A percentile compares a stretch with the other conserved stretches of the same genome.
phyloP scores from a whole-genome alignment of 2,888 invertebrate genomes.

The Tachina fera region DNA sequence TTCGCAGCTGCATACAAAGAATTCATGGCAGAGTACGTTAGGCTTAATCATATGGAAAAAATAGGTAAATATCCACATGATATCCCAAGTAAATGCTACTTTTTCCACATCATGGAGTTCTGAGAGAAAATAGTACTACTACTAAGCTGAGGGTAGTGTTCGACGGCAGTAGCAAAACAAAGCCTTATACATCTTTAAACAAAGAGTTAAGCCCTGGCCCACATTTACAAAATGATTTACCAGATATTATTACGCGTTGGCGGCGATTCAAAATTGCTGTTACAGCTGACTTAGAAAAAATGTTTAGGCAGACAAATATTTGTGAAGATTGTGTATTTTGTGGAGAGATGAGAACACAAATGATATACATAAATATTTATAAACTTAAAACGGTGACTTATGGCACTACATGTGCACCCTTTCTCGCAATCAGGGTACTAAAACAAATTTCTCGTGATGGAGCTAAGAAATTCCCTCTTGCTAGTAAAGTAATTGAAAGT shows the following conservation, averaged over 20 bases:
- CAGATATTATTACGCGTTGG: background rate
- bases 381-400: conserved; percentile 37
- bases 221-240: conserved; percentile 47
- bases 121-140: conserved; percentile 39
- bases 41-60: conserved; percentile 33
- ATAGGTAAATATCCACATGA: conserved; percentile 50
- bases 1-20: conserved; percentile 21
- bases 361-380: conserved; percentile 35
- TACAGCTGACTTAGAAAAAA: conserved; percentile 28
- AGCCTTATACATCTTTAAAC: conserved; percentile 23
- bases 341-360: conserved; percentile 31
- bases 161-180: conserved; percentile 16
- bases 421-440: conserved; percentile 31
- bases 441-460: conserved; percentile 31
- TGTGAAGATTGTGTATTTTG: conserved; percentile 38
- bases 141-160: too few relatives aligned
- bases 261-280: conserved; percentile 1
- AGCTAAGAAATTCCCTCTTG: background rate
- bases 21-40: conserved; percentile 24
- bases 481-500: conserved; percentile 13
- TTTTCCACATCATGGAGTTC: conserved; percentile 44
- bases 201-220: conserved; percentile 29
- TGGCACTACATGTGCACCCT: conserved; percentile 20
- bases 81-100: conserved; percentile 12
- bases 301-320: conserved; percentile 47